Evolutionary conservation across 2,113 vertebrate species (phyloP).

Genomic region (Rhinopomastus cyanomelas): DNA sequence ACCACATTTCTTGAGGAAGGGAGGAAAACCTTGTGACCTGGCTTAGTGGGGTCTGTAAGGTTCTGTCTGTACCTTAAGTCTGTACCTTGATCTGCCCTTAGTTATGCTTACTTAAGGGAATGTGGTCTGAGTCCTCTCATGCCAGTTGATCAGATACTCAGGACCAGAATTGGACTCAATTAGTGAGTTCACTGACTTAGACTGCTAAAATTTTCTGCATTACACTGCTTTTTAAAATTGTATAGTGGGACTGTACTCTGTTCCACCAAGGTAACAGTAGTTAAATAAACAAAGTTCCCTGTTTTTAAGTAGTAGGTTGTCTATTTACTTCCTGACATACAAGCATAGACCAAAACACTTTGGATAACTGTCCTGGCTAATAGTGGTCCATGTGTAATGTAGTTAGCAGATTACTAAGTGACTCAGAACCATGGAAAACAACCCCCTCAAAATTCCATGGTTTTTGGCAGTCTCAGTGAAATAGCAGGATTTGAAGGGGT

Average conservation of each 20-base stretch:
- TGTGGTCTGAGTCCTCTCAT: neutral
- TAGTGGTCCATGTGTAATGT: neutral
- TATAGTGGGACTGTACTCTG: neutral
- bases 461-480: neutral
- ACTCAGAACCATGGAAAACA: neutral
- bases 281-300: neutral
- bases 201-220: neutral
- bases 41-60: neutral
- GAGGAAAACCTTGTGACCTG: neutral
- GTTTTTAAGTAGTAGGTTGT: neutral
- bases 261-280: neutral
- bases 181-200: neutral
- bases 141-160: neutral
- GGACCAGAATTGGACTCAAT: neutral
- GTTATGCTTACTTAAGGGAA: neutral
- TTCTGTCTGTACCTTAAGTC: neutral
- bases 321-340: neutral
- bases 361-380: neutral
- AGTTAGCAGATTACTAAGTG: slow-evolving; percentile 15
- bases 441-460: neutral
- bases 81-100: neutral
- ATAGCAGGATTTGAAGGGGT: neutral
- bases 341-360: neutral
- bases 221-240: neutral
- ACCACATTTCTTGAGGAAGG: neutral